Evolutionary conservation across 92 coral and sea anemone genomes (phyloP).

Genomic region (Phenganax subtilis): DNA sequence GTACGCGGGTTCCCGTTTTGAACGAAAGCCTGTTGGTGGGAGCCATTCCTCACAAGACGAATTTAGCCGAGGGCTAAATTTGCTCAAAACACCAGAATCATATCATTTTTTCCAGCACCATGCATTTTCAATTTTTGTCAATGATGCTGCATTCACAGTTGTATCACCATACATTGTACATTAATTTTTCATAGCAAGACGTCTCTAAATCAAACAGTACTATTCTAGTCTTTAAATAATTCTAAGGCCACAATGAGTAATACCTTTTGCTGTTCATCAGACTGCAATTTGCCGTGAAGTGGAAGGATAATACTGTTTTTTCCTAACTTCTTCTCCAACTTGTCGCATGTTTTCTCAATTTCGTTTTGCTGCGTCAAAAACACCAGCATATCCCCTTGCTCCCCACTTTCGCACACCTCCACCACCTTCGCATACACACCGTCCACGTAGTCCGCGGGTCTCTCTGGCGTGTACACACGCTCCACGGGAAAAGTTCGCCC

Average conservation of each 20-base stretch:
- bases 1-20: no score
- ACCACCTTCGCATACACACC: slow-evolving; percentile 60
- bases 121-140: no score
- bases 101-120: no score
- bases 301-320: slow-evolving; percentile 60
- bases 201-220: no score
- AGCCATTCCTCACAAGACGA: no score
- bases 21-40: neutral
- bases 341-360: slow-evolving; percentile 73
- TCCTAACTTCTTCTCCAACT: slow-evolving; percentile 36
- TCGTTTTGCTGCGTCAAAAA: slow-evolving; percentile 87
- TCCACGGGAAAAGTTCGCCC: slow-evolving; percentile 92
- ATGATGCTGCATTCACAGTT: no score
- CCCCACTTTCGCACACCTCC: slow-evolving; percentile 57
- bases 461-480: slow-evolving; percentile 48
- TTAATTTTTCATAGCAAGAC: no score
- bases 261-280: slow-evolving; percentile 67
- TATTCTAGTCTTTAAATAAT: neutral
- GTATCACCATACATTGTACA: no score
- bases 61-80: no score
- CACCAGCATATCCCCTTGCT: slow-evolving; percentile 77
- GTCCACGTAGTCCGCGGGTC: slow-evolving; percentile 49
- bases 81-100: no score
- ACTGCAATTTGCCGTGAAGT: slow-evolving; percentile 84
- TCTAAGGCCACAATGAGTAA: neutral